Evolutionary conservation across 2,888 invertebrate genomes (phyloP).

Genomic region (Thumatha senex): DNA sequence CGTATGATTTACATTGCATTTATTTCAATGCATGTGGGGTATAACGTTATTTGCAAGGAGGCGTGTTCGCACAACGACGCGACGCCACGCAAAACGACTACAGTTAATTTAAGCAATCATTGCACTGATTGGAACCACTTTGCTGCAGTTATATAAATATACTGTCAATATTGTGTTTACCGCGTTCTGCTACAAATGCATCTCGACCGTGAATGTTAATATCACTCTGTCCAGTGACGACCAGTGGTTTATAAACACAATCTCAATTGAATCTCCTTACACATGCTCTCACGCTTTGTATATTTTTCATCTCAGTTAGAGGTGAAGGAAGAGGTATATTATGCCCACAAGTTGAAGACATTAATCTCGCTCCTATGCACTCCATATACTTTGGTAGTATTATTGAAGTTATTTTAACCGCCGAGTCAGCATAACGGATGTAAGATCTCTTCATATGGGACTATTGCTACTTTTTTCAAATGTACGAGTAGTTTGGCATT

Average conservation of each 20-base stretch:
- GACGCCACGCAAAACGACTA: slow-evolving; percentile 47
- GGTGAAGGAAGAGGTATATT: too few relatives aligned
- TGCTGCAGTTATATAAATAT: slow-evolving; percentile 36
- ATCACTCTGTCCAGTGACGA: not conserved
- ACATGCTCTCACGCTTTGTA: too few relatives aligned
- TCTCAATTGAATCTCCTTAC: not conserved
- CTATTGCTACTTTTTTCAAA: too few relatives aligned
- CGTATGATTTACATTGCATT: slow-evolving; percentile 25
- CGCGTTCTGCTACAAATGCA: slow-evolving; percentile 6
- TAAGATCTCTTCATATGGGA: too few relatives aligned
- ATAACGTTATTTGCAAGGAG: slow-evolving; percentile 57
- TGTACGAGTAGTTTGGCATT: too few relatives aligned
- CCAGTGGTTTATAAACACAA: not conserved
- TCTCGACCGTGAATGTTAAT: not conserved
- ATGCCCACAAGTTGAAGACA: too few relatives aligned
- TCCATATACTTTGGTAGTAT: too few relatives aligned
- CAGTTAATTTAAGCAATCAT: slow-evolving; percentile 74
- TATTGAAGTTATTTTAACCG: too few relatives aligned
- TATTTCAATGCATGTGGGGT: slow-evolving; percentile 17
- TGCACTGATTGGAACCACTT: slow-evolving; percentile 67
- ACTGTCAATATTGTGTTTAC: slow-evolving; percentile 27
- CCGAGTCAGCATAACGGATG: too few relatives aligned
- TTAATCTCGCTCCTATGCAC: too few relatives aligned
- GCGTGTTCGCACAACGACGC: slow-evolving; percentile 55
- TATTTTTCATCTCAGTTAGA: too few relatives aligned